Evolutionary conservation across 2,113 vertebrate genomes (phyloP), one percentile per base, ranked within the genome.

Genomic region (Anguilla japonica): DNA sequence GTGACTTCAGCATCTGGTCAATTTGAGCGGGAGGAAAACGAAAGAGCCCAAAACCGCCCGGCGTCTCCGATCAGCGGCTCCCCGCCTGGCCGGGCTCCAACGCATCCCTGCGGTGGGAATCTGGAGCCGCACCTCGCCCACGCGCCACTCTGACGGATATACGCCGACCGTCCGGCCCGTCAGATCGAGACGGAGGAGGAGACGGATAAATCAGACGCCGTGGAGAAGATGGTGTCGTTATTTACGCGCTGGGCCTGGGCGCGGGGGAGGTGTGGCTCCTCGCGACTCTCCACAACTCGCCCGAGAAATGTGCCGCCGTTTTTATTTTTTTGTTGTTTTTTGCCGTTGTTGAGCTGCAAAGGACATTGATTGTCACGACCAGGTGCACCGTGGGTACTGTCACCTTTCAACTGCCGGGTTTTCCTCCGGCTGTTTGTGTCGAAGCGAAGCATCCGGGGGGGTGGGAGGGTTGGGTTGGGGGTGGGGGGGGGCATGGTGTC

Each of bases 11-110:
- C 83, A 89, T 87, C 88, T 20, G 81, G 39, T 90, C 89, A 88
- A 92, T 79, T 41, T 53, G 41, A 87, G 89, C 50, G 78, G 85
- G 75, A 81, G 67, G 86, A 81, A 81, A 87, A 91, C 88, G 80
- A 83, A 85, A 83, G 63, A 46, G 84, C 83, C 20, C 71, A 14
- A 75, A 13, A 71, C 79, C 79, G 87, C 83, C 90, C 85, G 26
- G 78, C 75, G 39, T 87, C 92, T 94, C 92, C 93, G 91, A 92
- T 92, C 93, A 92, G 91, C 90, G 86, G 88, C 89, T 90, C 83
- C 71, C 86, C 88, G 93, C 92, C 84, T 93, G 94, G 91, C 91
- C 89, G 88, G 86, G 91, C 90, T 91, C 88, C 57, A 88, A 89
- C 84, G 89, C 88, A 88, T 84, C 88, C 81, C 89, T 92, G 85